Evolutionary conservation across 2,113 vertebrate genomes (phyloP).

Genomic region (Leptocoma aspasia): DNA sequence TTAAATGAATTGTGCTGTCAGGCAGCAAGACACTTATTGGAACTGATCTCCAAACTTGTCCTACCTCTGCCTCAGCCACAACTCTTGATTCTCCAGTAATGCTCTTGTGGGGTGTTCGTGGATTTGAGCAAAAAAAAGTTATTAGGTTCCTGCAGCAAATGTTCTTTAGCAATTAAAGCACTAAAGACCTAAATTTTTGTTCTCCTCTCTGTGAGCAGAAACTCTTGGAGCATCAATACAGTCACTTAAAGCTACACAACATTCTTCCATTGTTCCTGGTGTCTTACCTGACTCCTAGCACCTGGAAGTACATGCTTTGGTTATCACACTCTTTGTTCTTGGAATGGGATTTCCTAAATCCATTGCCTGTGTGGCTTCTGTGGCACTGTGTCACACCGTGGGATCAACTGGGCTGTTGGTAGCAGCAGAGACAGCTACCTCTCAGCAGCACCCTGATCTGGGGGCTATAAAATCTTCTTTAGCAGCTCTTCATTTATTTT

Average conservation of each 20-base stretch:
- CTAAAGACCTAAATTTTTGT: not conserved
- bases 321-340: not conserved
- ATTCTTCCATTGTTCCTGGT: not conserved
- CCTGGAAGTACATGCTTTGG: not conserved
- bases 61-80: not conserved
- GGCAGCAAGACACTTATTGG: not conserved
- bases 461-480: not conserved
- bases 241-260: not conserved
- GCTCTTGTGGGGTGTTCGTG: not conserved
- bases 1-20: not conserved
- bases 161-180: not conserved
- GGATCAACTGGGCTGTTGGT: not conserved
- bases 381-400: not conserved
- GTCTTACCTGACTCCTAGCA: not conserved
- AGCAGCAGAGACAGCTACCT: not conserved
- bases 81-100: not conserved
- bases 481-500: not conserved
- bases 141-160: not conserved
- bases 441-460: not conserved
- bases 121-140: not conserved
- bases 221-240: not conserved
- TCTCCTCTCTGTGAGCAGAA: not conserved
- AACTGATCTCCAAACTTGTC: not conserved
- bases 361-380: accelerated
- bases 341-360: not conserved